A percentile compares a stretch with the other conserved stretches of the same genome.
These are phyloP conservation scores for Chalcis sispes DNA, from an alignment of 2,888 invertebrate species.

Conservation along the genomic window DNA sequence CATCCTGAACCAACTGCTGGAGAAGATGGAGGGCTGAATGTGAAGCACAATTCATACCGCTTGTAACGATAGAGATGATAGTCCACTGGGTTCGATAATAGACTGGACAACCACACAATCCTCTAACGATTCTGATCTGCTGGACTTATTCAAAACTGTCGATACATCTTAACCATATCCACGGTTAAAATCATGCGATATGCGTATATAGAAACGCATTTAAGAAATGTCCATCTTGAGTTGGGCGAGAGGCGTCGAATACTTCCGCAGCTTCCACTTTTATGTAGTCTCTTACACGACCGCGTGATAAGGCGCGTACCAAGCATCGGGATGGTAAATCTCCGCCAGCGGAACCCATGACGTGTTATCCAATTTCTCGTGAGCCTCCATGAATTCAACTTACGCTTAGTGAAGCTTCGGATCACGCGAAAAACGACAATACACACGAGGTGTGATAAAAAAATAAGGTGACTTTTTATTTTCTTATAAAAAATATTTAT, in stretches of 20 bases:
- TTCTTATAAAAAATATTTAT: too few relatives aligned
- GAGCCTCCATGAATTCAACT: slow-evolving; percentile 32
- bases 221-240: slow-evolving; percentile 12
- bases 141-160: slow-evolving; percentile 37
- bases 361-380: slow-evolving; percentile 49
- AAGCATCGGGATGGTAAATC: not conserved
- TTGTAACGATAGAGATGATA: slow-evolving; percentile 49
- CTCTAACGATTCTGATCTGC: slow-evolving; percentile 40
- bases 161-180: slow-evolving; percentile 48
- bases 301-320: slow-evolving; percentile 48
- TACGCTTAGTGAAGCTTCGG: not conserved
- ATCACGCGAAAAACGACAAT: slow-evolving; percentile 8
- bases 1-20: not conserved
- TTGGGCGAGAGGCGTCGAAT: slow-evolving; percentile 33
- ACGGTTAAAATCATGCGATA: slow-evolving; percentile 45
- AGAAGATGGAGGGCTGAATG: not conserved
- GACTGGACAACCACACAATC: slow-evolving; percentile 43
- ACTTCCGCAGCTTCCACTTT: not conserved
- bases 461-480: too few relatives aligned
- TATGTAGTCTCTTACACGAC: slow-evolving; percentile 15
- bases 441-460: too few relatives aligned
- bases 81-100: not conserved
- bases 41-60: not conserved
- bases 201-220: slow-evolving; percentile 35
- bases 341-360: not conserved